Base-by-base conservation (phyloP, 2,113 vertebrate species). In the Phycodurus eques region DNA sequence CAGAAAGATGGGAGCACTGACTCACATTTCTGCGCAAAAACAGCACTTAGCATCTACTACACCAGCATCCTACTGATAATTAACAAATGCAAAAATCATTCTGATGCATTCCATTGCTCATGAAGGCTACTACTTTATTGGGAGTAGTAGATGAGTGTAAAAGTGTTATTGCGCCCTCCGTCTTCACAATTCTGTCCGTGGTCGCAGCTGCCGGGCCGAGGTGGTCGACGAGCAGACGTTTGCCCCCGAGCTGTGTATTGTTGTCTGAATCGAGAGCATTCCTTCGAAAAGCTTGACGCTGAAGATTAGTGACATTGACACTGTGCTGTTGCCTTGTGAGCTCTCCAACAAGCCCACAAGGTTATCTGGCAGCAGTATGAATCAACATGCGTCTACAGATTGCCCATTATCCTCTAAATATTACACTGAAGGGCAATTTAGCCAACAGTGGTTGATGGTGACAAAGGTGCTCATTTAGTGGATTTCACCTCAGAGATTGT, bases 141-240 rank as follows among this genome's bases (percentile, higher is more conserved):
- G 42, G 83, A 49, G 71, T 57, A 54, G 68, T 72, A 22, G 20
- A 22, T 72, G 2, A 57, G 67, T 68, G 60, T 33, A 72, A 69
- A 64, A 46, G 53, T 22, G 53, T 6, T 70, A 56, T n/a, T 67
- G 60, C 77, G 53, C 71, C 47, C 27, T 53, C 72, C 39, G 35
- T 46, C 72, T 22, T 76, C 39, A 75, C 54, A 71, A 56, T 74
- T 80, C 68, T 74, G 81, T 73, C 74, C 68, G 74, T 74, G 80
- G 83, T 76, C 78, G n/a, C 89, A 89, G 84, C 86, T 89, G 88
- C 79, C 83, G 81, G 73, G 71, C 33, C 76, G 81, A 87, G 67
- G 85, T 86, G 86, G 73, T 62, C 87, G 86, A 88, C 87, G 17
- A 75, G 82, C 71, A 69, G 79, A 72, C 59, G 72, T 85, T 66